Evolutionary conservation across 2,888 invertebrate species (phyloP).

Genomic region (Calameuta filiformis): DNA sequence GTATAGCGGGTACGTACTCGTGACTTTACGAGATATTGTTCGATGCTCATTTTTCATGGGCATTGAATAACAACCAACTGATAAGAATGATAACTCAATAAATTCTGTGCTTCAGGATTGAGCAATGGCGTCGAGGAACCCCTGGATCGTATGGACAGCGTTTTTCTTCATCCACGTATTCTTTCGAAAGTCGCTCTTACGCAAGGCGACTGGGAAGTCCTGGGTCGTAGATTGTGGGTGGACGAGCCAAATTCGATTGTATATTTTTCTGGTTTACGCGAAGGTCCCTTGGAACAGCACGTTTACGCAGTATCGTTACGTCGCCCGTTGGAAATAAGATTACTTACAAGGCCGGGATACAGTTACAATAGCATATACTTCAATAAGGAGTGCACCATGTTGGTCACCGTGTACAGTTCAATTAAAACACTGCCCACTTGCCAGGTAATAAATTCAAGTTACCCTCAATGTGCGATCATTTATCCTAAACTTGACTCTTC

Average conservation of each 20-base stretch:
- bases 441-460: slow-evolving; percentile 61
- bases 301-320: slow-evolving; percentile 85
- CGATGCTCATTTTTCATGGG: not conserved
- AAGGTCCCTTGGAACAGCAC: slow-evolving; percentile 93
- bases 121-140: slow-evolving; percentile 71
- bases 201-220: slow-evolving; percentile 93
- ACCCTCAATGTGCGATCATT: not conserved
- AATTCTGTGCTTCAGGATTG: slow-evolving; percentile 65
- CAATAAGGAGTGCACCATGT: slow-evolving; percentile 79
- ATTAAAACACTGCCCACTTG: slow-evolving; percentile 84
- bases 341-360: slow-evolving; percentile 85
- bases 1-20: slow-evolving; percentile 56
- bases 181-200: slow-evolving; percentile 82
- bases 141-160: slow-evolving; percentile 68
- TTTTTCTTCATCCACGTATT: slow-evolving; percentile 72
- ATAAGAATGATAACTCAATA: slow-evolving; percentile 1
- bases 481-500: not conserved
- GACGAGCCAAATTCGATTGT: slow-evolving; percentile 82
- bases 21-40: not conserved
- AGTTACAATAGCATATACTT: slow-evolving; percentile 75
- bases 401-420: slow-evolving; percentile 86
- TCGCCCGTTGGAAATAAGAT: slow-evolving; percentile 76
- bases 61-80: not conserved
- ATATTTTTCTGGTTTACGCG: slow-evolving; percentile 91
- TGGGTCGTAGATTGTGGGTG: slow-evolving; percentile 88